Conservation (phyloP, 2,797 vertebrate species). For the Rhincodon typus region DNA sequence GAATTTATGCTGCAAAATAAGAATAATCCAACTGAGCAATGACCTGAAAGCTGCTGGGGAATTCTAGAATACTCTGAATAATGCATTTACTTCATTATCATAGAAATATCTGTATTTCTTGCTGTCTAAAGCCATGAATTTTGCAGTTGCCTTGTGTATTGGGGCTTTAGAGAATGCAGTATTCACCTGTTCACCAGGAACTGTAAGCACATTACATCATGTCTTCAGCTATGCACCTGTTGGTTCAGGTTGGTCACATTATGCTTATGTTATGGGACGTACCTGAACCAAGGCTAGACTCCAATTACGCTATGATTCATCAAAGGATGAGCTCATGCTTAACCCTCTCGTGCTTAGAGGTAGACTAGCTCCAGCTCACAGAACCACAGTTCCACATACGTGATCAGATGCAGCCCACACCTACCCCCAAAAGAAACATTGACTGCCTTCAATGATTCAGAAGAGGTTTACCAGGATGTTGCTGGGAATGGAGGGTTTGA, state of each 20-base stretch:
- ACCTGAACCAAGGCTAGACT: background rate
- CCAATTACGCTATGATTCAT: constrained; percentile 9
- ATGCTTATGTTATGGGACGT: background rate
- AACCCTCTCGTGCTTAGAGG: background rate
- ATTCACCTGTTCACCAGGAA: constrained; percentile 20
- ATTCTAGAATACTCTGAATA: background rate
- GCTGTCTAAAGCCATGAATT: background rate
- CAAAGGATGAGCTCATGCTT: background rate
- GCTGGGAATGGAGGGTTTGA: too few species aligned
- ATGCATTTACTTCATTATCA: background rate
- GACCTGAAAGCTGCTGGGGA: background rate
- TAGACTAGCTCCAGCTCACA: background rate
- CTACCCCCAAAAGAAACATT: background rate
- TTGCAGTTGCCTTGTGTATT: background rate
- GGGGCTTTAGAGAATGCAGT: background rate
- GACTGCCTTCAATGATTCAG: background rate
- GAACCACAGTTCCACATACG: background rate
- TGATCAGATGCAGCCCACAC: too few species aligned
- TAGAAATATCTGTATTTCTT: background rate
- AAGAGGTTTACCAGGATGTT: too few species aligned
- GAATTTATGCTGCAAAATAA: background rate
- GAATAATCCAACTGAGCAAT: background rate
- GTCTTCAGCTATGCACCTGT: constrained; percentile 4
- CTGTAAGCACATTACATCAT: constrained; percentile 34
- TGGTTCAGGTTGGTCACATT: background rate